Conservation (phyloP, 1,140 invertebrate species). For the Cardiocondyla obscurior region DNA sequence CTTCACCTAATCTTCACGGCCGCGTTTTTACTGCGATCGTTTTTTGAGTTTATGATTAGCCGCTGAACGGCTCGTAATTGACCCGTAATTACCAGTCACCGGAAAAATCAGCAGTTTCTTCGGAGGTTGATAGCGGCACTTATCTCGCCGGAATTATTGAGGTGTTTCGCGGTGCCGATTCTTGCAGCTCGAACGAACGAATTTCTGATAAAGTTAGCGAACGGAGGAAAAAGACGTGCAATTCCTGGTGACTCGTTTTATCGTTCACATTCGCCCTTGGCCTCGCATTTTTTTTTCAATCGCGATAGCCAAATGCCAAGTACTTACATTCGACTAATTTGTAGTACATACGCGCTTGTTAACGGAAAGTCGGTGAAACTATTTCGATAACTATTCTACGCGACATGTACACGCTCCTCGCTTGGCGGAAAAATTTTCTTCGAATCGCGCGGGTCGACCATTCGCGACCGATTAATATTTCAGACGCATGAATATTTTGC, state of each 20-base stretch:
- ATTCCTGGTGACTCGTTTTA: conserved; percentile 14
- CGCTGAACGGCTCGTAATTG: not conserved
- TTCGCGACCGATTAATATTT: conserved; percentile 35
- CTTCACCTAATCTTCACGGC: conserved; percentile 14
- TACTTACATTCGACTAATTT: conserved; percentile 34
- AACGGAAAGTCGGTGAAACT: not conserved
- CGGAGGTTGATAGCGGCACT: not conserved
- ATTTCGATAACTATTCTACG: conserved; percentile 33
- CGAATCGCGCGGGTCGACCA: not conserved
- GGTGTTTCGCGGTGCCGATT: not conserved
- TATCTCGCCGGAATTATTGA: not conserved
- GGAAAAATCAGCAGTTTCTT: not conserved
- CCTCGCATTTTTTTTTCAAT: conserved; percentile 33
- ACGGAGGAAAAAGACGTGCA: not conserved
- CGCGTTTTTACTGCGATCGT: not conserved
- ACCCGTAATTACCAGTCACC: not conserved
- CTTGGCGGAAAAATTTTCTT: conserved; percentile 27
- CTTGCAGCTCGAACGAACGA: too few species aligned
- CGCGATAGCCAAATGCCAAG: not conserved
- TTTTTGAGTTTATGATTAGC: conserved; percentile 41
- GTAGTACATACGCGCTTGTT: not conserved
- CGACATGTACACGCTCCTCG: not conserved
- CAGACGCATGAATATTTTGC: conserved; percentile 33
- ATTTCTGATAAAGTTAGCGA: not conserved
- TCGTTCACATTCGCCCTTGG: not conserved